Evolutionary conservation across 2,888 invertebrate species (phyloP).

Genomic region (Cynaeus angustus): DNA sequence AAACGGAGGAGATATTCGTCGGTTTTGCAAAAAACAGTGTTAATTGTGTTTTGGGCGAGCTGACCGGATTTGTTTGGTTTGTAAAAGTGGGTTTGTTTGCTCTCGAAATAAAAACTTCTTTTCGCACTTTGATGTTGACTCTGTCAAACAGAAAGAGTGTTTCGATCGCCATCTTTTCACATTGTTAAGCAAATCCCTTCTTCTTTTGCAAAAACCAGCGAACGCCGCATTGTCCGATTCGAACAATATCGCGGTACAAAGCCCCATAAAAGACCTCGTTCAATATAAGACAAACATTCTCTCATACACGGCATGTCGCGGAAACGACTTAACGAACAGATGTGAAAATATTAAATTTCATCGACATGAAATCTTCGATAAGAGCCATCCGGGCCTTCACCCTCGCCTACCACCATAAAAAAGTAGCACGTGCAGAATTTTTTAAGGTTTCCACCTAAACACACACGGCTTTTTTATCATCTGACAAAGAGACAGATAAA

Average conservation of each 20-base stretch:
- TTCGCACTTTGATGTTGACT: constrained; percentile 20
- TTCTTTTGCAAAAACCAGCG: neutral
- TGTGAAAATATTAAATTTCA: constrained; percentile 57
- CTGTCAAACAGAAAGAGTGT: neutral
- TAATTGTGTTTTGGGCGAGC: constrained; percentile 34
- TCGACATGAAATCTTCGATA: constrained; percentile 43
- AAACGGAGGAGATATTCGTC: constrained; percentile 10
- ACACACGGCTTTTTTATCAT: constrained; percentile 37
- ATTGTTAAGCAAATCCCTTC: neutral
- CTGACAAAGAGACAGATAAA: constrained; percentile 34
- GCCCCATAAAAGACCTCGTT: constrained; percentile 21
- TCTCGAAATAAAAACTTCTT: constrained; percentile 5
- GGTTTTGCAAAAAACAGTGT: constrained; percentile 41
- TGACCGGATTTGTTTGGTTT: constrained; percentile 41
- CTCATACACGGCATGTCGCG: constrained; percentile 28
- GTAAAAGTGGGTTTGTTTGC: constrained; percentile 33
- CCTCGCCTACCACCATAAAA: constrained; percentile 24
- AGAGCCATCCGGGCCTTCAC: constrained; percentile 13
- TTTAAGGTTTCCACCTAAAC: constrained; percentile 36
- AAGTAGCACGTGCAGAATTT: constrained; percentile 49
- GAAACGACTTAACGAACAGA: constrained; percentile 52
- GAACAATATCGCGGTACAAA: constrained; percentile 22
- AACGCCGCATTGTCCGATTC: constrained; percentile 10
- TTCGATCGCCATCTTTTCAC: neutral
- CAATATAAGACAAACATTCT: constrained; percentile 47